Base-by-base conservation (phyloP, 2,113 vertebrate species). In the Dipodomys merriami region DNA sequence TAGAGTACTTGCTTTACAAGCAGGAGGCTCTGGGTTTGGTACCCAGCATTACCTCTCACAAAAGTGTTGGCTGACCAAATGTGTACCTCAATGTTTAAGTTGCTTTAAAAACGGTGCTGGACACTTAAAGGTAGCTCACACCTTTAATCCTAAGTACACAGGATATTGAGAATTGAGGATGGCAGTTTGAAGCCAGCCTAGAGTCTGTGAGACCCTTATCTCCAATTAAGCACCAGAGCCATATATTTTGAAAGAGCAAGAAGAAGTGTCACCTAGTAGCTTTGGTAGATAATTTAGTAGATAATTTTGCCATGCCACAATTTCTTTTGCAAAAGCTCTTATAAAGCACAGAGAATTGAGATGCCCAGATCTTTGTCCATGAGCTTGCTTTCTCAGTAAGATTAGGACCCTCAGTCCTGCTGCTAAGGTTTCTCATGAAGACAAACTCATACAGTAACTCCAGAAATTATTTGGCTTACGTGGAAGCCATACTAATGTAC, bases 201-300 rank as follows among this genome's bases (percentile, higher is more conserved):
- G 53, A 57, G 15, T 57, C 53, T 57, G 53, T 18, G 8, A 57
- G 53, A 57, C 53, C 3, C 53, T 57, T 57, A 18, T 57, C 53
- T 57, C 53, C 8, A 57, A 57, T 57, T 57, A 13, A 16, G 53
- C 53, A 57, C 53, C 53, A 57, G 53, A 57, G 15, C 53, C 15
- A 57, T 87, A 71, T 35, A 46, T 91, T 22, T 83, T 73, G 88
- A 92, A 65, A 10, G 18, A n/a, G 65, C 86, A 92, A 9, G 13
- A 92, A 80, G 80, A 62, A 88, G 60, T 30, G 78, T 89, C 20
- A 25, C 27, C 57, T 62, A 69, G 35, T 68, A 46, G 2, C 18
- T 87, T 65, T 83, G 27, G 35, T 22, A 86, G 78, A 73, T 64
- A 77, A 88, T 78, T 77, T 19, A 94, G 65, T 19, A 94, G 65